Evolutionary conservation across 2,888 invertebrate genomes (phyloP).

Genomic region (Parnassius apollo): DNA sequence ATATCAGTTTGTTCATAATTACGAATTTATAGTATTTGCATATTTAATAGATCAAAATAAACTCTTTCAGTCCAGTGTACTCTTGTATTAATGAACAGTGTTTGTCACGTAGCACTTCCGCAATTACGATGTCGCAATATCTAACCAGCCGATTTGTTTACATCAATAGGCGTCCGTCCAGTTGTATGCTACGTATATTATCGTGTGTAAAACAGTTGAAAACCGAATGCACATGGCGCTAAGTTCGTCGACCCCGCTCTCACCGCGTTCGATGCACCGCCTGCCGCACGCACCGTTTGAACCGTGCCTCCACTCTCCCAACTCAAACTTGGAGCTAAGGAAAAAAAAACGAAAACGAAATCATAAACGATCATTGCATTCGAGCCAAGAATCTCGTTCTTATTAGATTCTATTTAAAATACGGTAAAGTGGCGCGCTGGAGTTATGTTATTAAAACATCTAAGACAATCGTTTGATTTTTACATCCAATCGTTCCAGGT

Average conservation of each 20-base stretch:
- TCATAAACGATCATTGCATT: conserved; percentile 31
- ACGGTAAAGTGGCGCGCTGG: conserved; percentile 14
- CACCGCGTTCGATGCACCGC: conserved; percentile 79
- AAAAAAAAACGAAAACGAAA: conserved; percentile 36
- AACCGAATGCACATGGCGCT: conserved; percentile 69
- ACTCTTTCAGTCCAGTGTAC: conserved; percentile 15
- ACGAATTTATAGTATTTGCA: too few relatives aligned
- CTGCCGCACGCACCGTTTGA: conserved; percentile 42
- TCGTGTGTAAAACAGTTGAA: conserved; percentile 54
- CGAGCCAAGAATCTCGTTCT: conserved; percentile 25
- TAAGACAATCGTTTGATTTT: conserved; percentile 3
- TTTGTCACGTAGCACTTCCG: conserved; percentile 27
- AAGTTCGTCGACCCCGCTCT: conserved; percentile 74
- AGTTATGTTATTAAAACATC: conserved; percentile 14
- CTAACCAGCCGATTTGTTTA: conserved; percentile 28
- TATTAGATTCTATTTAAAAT: conserved; percentile 26
- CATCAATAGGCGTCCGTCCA: conserved; percentile 32
- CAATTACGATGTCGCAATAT: conserved; percentile 23
- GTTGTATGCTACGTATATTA: conserved; percentile 41
- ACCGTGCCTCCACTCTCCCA: conserved; percentile 35
- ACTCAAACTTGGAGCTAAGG: conserved; percentile 31
- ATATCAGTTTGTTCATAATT: too few relatives aligned
- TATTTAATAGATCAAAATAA: conserved; percentile 7
- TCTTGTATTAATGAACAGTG: conserved; percentile 16
- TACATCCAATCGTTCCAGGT: not conserved